phyloP scores from a whole-genome alignment of 92 coral and sea anemone genomes.

The Zoanthus gigantus region DNA sequence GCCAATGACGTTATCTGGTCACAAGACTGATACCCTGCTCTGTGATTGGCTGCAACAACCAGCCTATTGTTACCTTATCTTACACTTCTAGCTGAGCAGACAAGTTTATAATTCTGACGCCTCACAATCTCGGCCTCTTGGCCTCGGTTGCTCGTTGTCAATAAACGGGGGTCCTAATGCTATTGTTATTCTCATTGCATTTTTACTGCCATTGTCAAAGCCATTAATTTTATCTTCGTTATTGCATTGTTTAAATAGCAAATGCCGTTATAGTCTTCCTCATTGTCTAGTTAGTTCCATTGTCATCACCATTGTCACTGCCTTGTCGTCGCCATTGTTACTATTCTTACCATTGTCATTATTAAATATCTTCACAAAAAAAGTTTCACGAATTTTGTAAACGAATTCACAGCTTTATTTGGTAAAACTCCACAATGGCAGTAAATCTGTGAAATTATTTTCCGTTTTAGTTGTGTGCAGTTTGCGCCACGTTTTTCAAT shows the following conservation, averaged over 20 bases:
- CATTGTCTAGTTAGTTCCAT: not conserved
- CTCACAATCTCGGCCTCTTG: too few species aligned
- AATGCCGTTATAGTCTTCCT: not conserved
- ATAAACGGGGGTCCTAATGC: too few species aligned
- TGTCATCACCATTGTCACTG: not conserved
- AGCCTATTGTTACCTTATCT: too few species aligned
- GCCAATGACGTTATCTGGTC: too few species aligned
- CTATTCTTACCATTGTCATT: not conserved
- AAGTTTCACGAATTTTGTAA: not conserved
- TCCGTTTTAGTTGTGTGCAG: slow-evolving; percentile 53
- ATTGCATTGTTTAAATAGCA: too few species aligned
- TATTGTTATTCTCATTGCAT: not conserved
- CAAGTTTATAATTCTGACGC: too few species aligned
- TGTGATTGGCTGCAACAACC: too few species aligned
- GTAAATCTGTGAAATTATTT: not conserved
- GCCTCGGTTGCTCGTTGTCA: too few species aligned
- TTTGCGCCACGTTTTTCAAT: slow-evolving; percentile 76
- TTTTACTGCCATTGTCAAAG: not conserved
- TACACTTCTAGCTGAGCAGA: too few species aligned
- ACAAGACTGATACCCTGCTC: too few species aligned
- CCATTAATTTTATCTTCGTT: not conserved
- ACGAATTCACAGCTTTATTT: not conserved
- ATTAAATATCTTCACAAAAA: too few species aligned
- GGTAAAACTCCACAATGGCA: too few species aligned
- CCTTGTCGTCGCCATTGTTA: not conserved